Evolutionary conservation across 2,888 invertebrate genomes (phyloP).

Genomic region (Apamea anceps): DNA sequence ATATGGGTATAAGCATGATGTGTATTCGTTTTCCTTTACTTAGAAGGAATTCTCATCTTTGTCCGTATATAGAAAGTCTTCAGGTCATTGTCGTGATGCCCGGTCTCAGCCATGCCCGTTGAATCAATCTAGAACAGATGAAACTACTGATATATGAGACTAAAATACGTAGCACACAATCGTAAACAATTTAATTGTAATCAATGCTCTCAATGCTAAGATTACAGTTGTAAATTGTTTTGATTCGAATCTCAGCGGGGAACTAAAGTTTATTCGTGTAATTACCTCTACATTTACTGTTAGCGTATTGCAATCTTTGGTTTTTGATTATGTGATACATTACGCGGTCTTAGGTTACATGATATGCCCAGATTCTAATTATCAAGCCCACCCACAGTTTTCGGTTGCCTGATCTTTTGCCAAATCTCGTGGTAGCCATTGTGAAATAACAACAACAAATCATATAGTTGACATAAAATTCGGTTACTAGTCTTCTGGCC

Average conservation of each 20-base stretch:
- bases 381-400: conserved; percentile 1
- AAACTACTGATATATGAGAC: conserved; percentile 23
- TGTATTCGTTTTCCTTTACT: conserved; percentile 1
- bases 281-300: conserved; percentile 40
- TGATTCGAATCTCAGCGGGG: conserved; percentile 62
- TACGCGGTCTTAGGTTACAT: not conserved
- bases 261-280: conserved; percentile 47
- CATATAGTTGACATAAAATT: not conserved
- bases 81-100: conserved; percentile 32
- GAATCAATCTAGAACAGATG: conserved; percentile 45
- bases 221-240: conserved; percentile 57
- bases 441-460: not conserved
- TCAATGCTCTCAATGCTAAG: conserved; percentile 29
- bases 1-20: not conserved
- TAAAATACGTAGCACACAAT: conserved; percentile 26
- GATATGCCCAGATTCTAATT: not conserved
- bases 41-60: conserved; percentile 7
- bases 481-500: not conserved
- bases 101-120: conserved; percentile 8
- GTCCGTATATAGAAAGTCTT: conserved; percentile 2
- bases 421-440: not conserved
- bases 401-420: not conserved
- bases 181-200: conserved; percentile 51
- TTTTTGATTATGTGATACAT: conserved; percentile 17
- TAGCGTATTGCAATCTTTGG: conserved; percentile 12